Conservation (phyloP, 2,113 vertebrate species). For the Cromileptes altivelis region DNA sequence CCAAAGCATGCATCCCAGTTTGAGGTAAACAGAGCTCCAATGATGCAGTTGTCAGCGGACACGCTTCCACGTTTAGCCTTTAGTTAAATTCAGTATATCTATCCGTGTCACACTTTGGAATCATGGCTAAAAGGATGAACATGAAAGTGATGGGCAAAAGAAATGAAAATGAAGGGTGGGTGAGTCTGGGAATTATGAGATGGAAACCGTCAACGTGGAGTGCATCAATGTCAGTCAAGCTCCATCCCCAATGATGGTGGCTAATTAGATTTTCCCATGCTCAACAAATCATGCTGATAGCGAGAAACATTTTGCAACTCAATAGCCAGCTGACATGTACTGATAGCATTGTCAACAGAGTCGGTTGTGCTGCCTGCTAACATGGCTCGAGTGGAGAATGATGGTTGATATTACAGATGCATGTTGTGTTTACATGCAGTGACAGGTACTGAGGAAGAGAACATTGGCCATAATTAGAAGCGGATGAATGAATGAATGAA, state of each 20-base stretch:
- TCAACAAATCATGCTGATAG: conserved; percentile 72
- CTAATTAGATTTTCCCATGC: conserved; percentile 77
- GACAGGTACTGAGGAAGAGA: conserved; percentile 35
- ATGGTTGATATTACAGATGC: conserved; percentile 46
- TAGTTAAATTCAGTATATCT: conserved; percentile 49
- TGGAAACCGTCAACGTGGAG: conserved; percentile 48
- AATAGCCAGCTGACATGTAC: conserved; percentile 74
- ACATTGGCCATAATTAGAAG: conserved; percentile 25
- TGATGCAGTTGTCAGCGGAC: conserved; percentile 38
- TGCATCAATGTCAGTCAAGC: conserved; percentile 73
- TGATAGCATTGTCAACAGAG: conserved; percentile 69
- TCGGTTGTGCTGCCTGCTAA: conserved; percentile 55
- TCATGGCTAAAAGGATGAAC: conserved; percentile 61
- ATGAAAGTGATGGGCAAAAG: conserved; percentile 56
- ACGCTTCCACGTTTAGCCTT: conserved; percentile 43
- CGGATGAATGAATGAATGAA: conserved; percentile 2
- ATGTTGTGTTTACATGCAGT: conserved; percentile 57
- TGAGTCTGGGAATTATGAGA: conserved; percentile 55
- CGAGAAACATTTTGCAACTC: conserved; percentile 70
- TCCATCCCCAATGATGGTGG: conserved; percentile 61
- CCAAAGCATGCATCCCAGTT: conserved; percentile 24
- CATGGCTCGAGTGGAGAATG: conserved; percentile 49
- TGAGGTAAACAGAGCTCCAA: conserved; percentile 19
- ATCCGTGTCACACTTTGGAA: conserved; percentile 51
- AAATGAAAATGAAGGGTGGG: conserved; percentile 51